Evolutionary conservation across 1,140 invertebrate species (phyloP), one percentile per base, ranked within the genome.

Genomic region (Philotrypesis tridentata): DNA sequence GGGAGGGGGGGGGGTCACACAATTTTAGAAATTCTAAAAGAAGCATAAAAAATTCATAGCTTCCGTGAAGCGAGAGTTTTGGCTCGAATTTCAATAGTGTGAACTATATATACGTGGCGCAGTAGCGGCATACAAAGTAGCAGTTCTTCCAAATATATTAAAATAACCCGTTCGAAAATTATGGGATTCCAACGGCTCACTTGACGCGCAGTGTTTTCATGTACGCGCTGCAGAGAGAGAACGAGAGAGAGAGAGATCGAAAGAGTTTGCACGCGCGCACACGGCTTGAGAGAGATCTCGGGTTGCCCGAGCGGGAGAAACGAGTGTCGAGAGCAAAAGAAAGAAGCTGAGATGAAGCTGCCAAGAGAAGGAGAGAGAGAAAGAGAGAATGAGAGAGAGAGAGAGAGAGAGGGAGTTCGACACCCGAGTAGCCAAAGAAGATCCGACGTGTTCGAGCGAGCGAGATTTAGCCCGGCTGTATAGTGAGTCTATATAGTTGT

Each of bases 361-460:
- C 48, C 48, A 55, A 55, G 21, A 60, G 67, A 33, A 60, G 70
- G 12, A 61, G 60, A 17, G 60, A 61, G 71, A 48, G 7, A 79
- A n/a, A 37, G 23, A n/a, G n/a, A n/a, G n/a, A n/a, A n/a, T n/a
- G n/a, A n/a, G n/a, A n/a, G n/a, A 3, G 43, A 80, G n/a, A 68
- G 65, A 17, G 25, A 21, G 21, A 25, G 27, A 31, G 27, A 68
- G 27, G 11, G 83, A 76, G 80, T 81, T 85, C 84, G 87, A 89
- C 85, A 88, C 78, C 85, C 80, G 88, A 89, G 86, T 83, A 85
- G 85, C 84, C 84, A 79, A 84, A 84, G 84, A 84, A 85, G 85
- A 87, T 83, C 76, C 80, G 74, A 83, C 83, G 85, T 83, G 85
- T 81, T 84, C 79, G 85, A 84, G 79, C 79, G 84, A 70, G 83